These are phyloP conservation scores for Alligator mississippiensis DNA, from an alignment of 2,113 vertebrate genomes.

Conservation along the genomic window DNA sequence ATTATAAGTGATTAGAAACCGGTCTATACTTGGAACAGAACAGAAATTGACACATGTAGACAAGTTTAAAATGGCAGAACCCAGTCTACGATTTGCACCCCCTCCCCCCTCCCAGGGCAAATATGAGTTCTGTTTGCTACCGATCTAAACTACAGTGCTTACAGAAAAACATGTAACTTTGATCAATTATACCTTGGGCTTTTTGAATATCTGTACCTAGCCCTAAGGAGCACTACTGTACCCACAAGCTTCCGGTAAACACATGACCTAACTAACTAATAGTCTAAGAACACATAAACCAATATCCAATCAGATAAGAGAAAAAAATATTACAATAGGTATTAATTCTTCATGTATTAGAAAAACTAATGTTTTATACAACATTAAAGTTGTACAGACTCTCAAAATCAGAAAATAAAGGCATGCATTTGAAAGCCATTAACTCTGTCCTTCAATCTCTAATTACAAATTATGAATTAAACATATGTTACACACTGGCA, in stretches of 20 bases:
- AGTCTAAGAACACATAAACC: background rate
- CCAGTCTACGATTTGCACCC: too few relatives aligned
- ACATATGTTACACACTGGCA: background rate
- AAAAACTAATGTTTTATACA: background rate
- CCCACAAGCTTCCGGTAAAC: background rate
- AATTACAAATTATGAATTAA: conserved; percentile 39
- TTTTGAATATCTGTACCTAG: too few relatives aligned
- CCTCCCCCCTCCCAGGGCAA: too few relatives aligned
- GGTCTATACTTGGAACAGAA: too few relatives aligned
- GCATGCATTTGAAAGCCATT: background rate
- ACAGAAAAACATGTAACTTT: too few relatives aligned
- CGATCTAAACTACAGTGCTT: too few relatives aligned
- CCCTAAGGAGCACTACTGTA: background rate
- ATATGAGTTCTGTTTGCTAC: too few relatives aligned
- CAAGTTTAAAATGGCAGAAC: too few relatives aligned
- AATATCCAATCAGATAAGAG: background rate
- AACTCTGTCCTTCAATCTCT: background rate
- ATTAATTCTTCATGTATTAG: background rate
- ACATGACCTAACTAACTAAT: conserved; percentile 32
- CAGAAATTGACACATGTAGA: too few relatives aligned
- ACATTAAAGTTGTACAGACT: background rate
- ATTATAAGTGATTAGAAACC: too few relatives aligned
- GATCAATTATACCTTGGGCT: too few relatives aligned
- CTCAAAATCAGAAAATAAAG: background rate
- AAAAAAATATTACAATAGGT: conserved; percentile 1